Base-by-base conservation (phyloP, 2,888 invertebrate genomes). In the Nowickia ferox region DNA sequence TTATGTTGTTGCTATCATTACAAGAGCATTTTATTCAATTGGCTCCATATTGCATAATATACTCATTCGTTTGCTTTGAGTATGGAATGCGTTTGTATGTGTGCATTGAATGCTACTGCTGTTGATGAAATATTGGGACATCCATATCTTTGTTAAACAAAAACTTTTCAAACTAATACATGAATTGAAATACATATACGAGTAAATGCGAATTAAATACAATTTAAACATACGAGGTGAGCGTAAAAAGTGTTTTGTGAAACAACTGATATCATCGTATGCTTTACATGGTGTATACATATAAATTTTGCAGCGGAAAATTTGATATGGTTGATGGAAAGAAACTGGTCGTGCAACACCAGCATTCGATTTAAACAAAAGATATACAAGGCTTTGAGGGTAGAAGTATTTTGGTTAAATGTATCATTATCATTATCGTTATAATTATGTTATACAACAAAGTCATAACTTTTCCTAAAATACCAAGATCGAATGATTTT, bases 111-210 rank as follows among this genome's bases (percentile, higher is more conserved):
- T 22, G 40, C 59, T 59, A 10, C 30, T 42, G 40, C 55, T 71
- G 63, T 51, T 77, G 77, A 65, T 79, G 84, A 84, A 84, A 84
- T 84, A 79, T 84, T 71, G 74, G 84, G 51, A 79, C 79, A 79
- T 79, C 48, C 71, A 65, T 82, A 79, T 61, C 61, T 69, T 79
- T 79, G 40, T 79, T 84, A 76, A 71, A 71, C 61, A 77, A 82
- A 75, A 71, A 71, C 57, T 76, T 55, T 65, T 57, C 48, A 71
- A 71, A 77, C 46, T 55, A 69, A 59, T 57, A 65, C 30, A 76
- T 65, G 71, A 51, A 71, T 68, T 55, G 46, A 38, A 63, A 61
- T 75, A 75, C 55, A 61, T 40, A 66, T 51, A 59, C 42, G 30
- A 42, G 9, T 42, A 42, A 42, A 19, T 55, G 10, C 10, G 42